Evolutionary conservation across 2,113 vertebrate species (phyloP).

Genomic region (Vulpes ferrilata): DNA sequence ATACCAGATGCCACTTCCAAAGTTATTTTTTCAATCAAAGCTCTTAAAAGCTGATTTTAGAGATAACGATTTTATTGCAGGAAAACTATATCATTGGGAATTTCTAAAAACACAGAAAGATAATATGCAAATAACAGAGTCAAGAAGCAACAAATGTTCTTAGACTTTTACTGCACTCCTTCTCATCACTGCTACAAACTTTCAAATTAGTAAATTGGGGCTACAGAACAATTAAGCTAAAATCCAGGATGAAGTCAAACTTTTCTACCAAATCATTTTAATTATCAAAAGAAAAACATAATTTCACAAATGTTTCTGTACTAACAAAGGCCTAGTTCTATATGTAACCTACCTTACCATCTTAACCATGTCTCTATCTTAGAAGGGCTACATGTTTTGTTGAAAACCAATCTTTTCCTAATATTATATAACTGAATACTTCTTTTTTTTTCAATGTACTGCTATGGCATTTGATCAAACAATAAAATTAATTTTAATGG

Average conservation of each 20-base stretch:
- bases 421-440: background rate
- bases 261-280: background rate
- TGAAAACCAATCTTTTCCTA: slow-evolving; percentile 22
- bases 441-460: background rate
- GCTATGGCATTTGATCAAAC: slow-evolving; percentile 25
- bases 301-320: background rate
- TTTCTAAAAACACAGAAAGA: background rate
- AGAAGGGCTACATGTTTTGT: background rate
- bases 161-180: background rate
- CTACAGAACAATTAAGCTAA: background rate
- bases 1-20: slow-evolving; percentile 7
- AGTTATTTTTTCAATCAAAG: background rate
- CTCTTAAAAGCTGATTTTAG: background rate
- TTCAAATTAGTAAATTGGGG: background rate
- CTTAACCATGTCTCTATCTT: background rate
- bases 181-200: background rate
- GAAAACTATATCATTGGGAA: background rate
- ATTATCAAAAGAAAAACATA: slow-evolving; percentile 29
- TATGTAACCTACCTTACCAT: background rate
- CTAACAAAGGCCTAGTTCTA: background rate
- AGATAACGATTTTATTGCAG: background rate
- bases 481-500: slow-evolving; percentile 35
- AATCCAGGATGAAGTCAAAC: background rate
- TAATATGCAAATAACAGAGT: background rate
- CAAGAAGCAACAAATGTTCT: background rate